Evolutionary conservation across 2,113 vertebrate genomes (phyloP), one percentile per base, ranked within the genome.

Genomic region (Chlamydotis undulata): DNA sequence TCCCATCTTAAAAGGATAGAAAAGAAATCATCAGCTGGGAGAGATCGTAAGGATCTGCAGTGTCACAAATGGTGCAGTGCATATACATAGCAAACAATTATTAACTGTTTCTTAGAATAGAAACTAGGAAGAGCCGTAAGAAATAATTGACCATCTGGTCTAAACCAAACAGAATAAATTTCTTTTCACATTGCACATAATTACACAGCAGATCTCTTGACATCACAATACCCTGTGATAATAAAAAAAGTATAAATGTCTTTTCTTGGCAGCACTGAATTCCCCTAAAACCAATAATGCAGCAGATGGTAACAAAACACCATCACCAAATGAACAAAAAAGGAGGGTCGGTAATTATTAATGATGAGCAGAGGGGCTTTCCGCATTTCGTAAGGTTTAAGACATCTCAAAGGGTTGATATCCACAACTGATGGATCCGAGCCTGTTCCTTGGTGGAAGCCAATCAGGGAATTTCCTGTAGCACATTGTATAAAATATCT

Each of bases 161-260:
- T 83, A 56, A 92, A 86, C 59, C 53, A 33, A 76, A 64, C 39
- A n/a, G 75, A 92, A 94, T 75, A 88, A 90, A 92, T 93, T 88
- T 37, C 75, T 92, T 86, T 79, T 79, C 75, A 79, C 75, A 68
- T 56, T 41, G 79, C 31, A 43, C 75, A 56, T 93, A 96, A 94
- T 96, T 93, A 52, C 86, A 83, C 15, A 76, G 86, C 37, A 31
- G 49, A 93, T 71, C 57, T 83, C 91, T 68, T 83, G 63, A 96
- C 52, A 95, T 92, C 75, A 83, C 75, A 71, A 75, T 85, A 82
- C 43, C 19, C 53, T 64, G 15, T 55, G 83, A 88, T 31, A 85
- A 92, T 43, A 53, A 53, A 21, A 53, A 21, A 90, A 83, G 43
- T 63, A 76, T 52, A 67, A 85, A 79, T 59, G 17, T 61, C 77